Conservation (phyloP, 2,888 invertebrate genomes). For the Aricia artaxerxes region DNA sequence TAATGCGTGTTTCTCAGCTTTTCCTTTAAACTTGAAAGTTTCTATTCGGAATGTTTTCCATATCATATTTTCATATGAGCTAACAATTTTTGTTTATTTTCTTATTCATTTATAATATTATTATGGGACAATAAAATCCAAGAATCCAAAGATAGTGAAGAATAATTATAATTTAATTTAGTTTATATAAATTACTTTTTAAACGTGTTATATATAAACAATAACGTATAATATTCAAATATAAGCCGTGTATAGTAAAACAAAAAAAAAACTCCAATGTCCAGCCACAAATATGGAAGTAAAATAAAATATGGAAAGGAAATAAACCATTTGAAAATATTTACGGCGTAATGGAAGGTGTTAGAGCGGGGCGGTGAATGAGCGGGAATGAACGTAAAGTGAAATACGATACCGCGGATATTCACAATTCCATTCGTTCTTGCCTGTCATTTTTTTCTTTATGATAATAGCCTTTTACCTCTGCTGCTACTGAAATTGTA, state of each 20-base stretch:
- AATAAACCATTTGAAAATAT: conserved; percentile 26
- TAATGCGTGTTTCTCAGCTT: conserved; percentile 20
- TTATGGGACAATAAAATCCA: not conserved
- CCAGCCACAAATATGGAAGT: conserved; percentile 39
- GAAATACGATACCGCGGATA: conserved; percentile 48
- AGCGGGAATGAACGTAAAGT: conserved; percentile 56
- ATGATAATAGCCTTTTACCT: conserved; percentile 25
- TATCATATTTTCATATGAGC: not conserved
- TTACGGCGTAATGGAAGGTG: conserved; percentile 46
- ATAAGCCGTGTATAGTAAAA: not conserved
- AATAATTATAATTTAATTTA: too few relatives aligned
- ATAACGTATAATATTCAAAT: not conserved
- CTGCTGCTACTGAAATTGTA: conserved; percentile 19
- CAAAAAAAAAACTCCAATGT: not conserved
- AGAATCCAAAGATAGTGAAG: too few relatives aligned
- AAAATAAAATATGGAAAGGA: conserved; percentile 44
- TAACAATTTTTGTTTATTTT: not conserved
- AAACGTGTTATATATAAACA: too few relatives aligned
- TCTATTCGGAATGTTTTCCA: conserved; percentile 36
- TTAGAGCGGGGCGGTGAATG: conserved; percentile 48
- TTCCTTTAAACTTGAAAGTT: conserved; percentile 9
- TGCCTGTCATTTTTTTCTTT: conserved; percentile 27
- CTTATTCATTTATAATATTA: not conserved
- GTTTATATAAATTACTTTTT: too few relatives aligned
- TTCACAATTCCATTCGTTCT: conserved; percentile 33